phyloP scores from a whole-genome alignment of 2,888 invertebrate genomes.

The Archips crataeganus region DNA sequence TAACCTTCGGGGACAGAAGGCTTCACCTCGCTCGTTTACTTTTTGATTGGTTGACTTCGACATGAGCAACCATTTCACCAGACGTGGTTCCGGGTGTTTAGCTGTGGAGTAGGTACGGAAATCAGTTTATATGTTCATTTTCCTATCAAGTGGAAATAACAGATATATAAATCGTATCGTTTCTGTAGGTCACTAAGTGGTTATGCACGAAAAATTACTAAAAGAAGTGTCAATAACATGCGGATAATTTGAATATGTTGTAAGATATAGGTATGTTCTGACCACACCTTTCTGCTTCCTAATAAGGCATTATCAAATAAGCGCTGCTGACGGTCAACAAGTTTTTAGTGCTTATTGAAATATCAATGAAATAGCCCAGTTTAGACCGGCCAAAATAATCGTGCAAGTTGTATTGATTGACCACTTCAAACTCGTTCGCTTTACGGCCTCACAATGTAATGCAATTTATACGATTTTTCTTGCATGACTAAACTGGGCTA shows the following conservation, averaged over 20 bases:
- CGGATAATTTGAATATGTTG: not conserved
- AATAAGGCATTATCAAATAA: not conserved
- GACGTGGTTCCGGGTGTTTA: slow-evolving; percentile 25
- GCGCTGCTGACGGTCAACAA: not conserved
- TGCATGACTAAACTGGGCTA: no score
- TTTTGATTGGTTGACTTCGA: slow-evolving; percentile 26
- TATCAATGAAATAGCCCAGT: not conserved
- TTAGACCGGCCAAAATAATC: no score
- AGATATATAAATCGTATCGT: not conserved
- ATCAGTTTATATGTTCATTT: slow-evolving; percentile 36
- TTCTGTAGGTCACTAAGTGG: no score
- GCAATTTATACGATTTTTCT: no score
- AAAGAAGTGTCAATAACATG: not conserved
- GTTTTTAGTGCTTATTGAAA: not conserved
- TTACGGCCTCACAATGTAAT: no score
- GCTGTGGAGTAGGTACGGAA: slow-evolving; percentile 42
- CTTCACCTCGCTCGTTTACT: slow-evolving; percentile 56
- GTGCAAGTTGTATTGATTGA: no score
- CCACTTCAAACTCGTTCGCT: no score
- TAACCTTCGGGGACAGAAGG: slow-evolving; percentile 61
- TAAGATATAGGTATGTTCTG: not conserved
- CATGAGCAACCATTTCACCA: slow-evolving; percentile 29
- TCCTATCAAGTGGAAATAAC: not conserved
- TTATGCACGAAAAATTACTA: not conserved
- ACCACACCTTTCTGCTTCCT: no score